Percentiles rank a stretch among this genome's conserved stretches.
Conservation (phyloP, 2,113 vertebrate species). For the Macaca fascicularis region DNA sequence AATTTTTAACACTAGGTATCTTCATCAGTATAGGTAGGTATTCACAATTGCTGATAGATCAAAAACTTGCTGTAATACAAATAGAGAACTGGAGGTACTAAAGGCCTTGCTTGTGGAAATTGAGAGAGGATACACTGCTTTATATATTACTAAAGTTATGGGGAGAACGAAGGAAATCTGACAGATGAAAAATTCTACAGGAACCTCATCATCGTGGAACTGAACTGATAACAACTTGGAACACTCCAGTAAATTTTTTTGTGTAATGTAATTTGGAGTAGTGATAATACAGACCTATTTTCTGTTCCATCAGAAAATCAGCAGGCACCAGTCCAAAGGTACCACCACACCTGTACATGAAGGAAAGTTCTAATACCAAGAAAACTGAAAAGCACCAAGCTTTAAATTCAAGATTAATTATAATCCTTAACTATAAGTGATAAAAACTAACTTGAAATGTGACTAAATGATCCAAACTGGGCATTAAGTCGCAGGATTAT, state of each 20-base stretch:
- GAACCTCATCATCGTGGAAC: slow-evolving; percentile 47
- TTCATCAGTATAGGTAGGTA: not conserved
- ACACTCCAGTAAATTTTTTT: not conserved
- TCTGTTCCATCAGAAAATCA: not conserved
- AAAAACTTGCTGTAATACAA: not conserved
- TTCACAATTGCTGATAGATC: not conserved
- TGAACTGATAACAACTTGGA: not conserved
- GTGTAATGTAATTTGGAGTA: not conserved
- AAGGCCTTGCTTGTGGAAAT: not conserved
- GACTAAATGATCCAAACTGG: not conserved
- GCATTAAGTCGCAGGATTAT: not conserved
- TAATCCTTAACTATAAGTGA: not conserved
- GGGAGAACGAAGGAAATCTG: slow-evolving; percentile 55
- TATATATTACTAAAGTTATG: slow-evolving; percentile 54
- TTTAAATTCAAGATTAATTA: not conserved
- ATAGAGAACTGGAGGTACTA: not conserved
- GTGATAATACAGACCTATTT: not conserved
- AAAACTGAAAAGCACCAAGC: not conserved
- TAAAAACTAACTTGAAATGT: not conserved
- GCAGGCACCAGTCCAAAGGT: not conserved
- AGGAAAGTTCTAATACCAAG: not conserved
- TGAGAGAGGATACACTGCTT: not conserved
- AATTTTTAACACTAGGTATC: not conserved
- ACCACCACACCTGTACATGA: not conserved
- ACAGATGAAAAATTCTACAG: slow-evolving; percentile 60